Percentiles rank a stretch among this genome's conserved stretches.
phyloP scores from a whole-genome alignment of 2,113 vertebrate species.

The Pachyramphus minor region DNA sequence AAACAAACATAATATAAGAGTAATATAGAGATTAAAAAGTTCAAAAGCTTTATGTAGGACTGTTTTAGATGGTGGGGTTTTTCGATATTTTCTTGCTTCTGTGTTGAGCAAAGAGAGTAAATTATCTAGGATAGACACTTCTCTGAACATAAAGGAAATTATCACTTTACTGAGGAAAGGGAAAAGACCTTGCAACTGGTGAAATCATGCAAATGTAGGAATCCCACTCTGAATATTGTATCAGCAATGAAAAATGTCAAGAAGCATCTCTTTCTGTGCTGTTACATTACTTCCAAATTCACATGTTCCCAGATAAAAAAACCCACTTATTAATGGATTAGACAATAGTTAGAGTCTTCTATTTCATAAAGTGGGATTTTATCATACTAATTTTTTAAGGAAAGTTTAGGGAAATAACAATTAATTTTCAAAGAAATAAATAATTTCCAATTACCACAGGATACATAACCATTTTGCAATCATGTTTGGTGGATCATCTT shows the following conservation, averaged over 20 bases:
- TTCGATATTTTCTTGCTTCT: not conserved
- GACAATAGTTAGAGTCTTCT: not conserved
- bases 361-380: not conserved
- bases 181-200: not conserved
- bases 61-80: not conserved
- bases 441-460: not conserved
- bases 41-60: not conserved
- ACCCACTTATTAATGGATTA: not conserved
- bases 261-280: not conserved
- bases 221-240: not conserved
- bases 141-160: not conserved
- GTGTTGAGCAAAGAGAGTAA: not conserved
- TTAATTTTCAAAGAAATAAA: not conserved
- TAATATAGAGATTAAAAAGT: not conserved
- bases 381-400: not conserved
- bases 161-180: not conserved
- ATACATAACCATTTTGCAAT: not conserved
- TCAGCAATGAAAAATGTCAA: not conserved
- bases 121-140: not conserved
- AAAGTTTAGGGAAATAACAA: not conserved
- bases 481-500: not conserved
- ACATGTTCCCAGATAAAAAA: not conserved
- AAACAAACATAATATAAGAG: not conserved
- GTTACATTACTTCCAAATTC: not conserved
- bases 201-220: not conserved